Conservation (phyloP, 1,140 invertebrate genomes). For the Adoxophyes honmai region DNA sequence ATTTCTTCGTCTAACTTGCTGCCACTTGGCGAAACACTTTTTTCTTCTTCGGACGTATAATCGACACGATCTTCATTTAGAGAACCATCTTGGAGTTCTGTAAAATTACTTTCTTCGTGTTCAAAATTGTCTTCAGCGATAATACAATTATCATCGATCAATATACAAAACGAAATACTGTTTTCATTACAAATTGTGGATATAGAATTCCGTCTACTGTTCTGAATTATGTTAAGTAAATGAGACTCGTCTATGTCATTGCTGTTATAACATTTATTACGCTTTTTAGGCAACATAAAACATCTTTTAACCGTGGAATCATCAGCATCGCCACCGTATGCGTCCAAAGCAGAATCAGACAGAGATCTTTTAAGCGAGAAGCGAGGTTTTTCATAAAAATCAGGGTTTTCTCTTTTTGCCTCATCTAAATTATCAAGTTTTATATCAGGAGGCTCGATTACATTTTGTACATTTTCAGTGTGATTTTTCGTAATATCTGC, state of each 20-base stretch:
- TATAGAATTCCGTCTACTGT: conserved; percentile 58
- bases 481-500: too few species aligned
- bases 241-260: conserved; percentile 31
- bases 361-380: conserved; percentile 51
- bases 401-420: neutral
- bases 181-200: conserved; percentile 56
- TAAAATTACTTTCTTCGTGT: conserved; percentile 44
- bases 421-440: too few species aligned
- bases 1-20: conserved; percentile 29
- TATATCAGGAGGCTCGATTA: too few species aligned
- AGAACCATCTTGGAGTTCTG: conserved; percentile 37
- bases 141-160: conserved; percentile 60
- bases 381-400: neutral
- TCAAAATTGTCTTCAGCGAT: conserved; percentile 50
- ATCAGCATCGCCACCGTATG: conserved; percentile 23
- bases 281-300: conserved; percentile 33
- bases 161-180: conserved; percentile 58
- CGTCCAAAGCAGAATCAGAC: conserved; percentile 56
- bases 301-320: conserved; percentile 23
- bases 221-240: conserved; percentile 47
- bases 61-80: conserved; percentile 20
- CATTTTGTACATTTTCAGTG: too few species aligned
- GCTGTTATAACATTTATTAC: conserved; percentile 33
- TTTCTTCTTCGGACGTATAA: neutral
- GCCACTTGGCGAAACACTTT: neutral